phyloP scores from a whole-genome alignment of 2,797 vertebrate species.

The Morelia viridis region DNA sequence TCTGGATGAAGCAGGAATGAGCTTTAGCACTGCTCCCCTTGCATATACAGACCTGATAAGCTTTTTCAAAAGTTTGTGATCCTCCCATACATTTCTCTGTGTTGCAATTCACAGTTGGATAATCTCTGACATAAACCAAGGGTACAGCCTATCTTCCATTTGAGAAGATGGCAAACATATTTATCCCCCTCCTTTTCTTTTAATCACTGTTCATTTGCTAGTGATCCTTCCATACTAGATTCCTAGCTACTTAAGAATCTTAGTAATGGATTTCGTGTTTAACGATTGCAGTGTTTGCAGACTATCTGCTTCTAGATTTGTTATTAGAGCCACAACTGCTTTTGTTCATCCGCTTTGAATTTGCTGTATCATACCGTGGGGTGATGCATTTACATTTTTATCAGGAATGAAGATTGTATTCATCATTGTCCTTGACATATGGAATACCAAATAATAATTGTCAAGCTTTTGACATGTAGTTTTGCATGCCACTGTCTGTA shows the following conservation, averaged over 20 bases:
- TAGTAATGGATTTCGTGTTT: not conserved
- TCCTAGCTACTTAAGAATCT: not conserved
- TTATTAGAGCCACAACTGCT: not conserved
- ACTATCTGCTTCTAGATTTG: not conserved
- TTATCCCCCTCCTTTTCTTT: not conserved
- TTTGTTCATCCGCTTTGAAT: not conserved
- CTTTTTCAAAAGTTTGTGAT: not conserved
- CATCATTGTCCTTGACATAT: not conserved
- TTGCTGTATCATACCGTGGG: not conserved
- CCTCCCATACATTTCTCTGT: not conserved
- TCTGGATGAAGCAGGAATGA: not conserved
- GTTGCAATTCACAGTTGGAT: not conserved
- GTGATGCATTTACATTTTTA: not conserved
- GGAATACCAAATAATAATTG: not conserved
- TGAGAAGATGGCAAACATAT: not conserved
- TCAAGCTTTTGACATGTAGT: not conserved
- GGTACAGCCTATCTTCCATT: not conserved
- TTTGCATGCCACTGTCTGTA: not conserved
- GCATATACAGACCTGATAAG: not conserved
- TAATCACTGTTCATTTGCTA: not conserved
- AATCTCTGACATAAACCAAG: not conserved
- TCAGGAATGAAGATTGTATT: not conserved
- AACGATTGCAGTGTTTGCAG: not conserved
- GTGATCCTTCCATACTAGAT: not conserved
- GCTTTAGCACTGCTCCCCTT: not conserved